Conservation (phyloP, 2,797 vertebrate species). For the Lithobates sylvaticus region DNA sequence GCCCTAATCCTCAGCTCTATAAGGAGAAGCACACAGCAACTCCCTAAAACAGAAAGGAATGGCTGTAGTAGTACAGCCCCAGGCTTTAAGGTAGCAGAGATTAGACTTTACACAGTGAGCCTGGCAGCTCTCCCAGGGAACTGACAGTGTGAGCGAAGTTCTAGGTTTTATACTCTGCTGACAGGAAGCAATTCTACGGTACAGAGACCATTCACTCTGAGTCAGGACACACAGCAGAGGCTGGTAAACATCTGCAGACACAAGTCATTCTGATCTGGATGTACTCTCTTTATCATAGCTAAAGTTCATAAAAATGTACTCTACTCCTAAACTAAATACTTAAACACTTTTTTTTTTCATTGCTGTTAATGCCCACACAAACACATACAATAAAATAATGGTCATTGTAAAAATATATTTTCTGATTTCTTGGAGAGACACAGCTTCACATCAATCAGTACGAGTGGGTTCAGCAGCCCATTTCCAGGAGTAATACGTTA, state of each 20-base stretch:
- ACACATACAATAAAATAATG: too few relatives aligned
- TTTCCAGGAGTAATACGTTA: too few relatives aligned
- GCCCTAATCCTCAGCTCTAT: not conserved
- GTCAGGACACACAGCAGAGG: constrained; percentile 9
- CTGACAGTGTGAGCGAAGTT: constrained; percentile 26
- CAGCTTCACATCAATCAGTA: too few relatives aligned
- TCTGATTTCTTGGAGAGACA: too few relatives aligned
- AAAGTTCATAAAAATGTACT: not conserved
- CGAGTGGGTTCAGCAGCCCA: too few relatives aligned
- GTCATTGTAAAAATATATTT: too few relatives aligned
- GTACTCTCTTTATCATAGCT: not conserved
- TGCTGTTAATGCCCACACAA: too few relatives aligned
- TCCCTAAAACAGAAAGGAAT: not conserved
- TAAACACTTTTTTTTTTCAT: too few relatives aligned
- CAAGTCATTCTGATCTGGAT: not conserved
- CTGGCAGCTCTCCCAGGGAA: constrained; percentile 48
- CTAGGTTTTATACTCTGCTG: constrained; percentile 51
- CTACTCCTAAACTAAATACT: too few relatives aligned
- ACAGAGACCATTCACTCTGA: constrained; percentile 27
- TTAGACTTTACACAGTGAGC: constrained; percentile 41
- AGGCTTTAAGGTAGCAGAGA: constrained; percentile 6
- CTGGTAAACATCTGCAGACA: not conserved
- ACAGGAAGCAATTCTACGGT: constrained; percentile 54
- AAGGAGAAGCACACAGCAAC: constrained; percentile 1
- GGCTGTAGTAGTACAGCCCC: constrained; percentile 17